Percentiles rank a stretch among this genome's conserved stretches.
Conservation (phyloP, 2,113 vertebrate genomes). For the Melanocharis versteri region DNA sequence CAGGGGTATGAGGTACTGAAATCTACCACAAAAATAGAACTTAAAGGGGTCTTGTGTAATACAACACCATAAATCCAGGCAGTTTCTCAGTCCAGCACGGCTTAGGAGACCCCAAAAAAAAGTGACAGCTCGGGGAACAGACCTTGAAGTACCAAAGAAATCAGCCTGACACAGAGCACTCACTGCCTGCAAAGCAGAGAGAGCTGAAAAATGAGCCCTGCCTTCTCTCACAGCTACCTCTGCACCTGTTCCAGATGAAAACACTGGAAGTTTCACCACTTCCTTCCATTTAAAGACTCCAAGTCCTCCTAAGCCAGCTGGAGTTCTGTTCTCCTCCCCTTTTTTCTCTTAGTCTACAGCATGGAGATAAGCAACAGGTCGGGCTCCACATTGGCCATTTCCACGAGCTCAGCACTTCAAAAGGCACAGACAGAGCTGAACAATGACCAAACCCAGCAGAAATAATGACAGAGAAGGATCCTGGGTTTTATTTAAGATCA, state of each 20-base stretch:
- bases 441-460: not conserved
- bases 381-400: not conserved
- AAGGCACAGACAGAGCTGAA: not conserved
- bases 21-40: not conserved
- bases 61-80: not conserved
- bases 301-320: not conserved
- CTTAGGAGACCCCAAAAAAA: fast-evolving
- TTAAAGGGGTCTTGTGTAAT: not conserved
- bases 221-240: not conserved
- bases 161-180: not conserved
- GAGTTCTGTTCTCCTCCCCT: not conserved
- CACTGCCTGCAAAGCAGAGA: not conserved
- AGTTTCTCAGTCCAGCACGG: not conserved
- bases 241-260: not conserved
- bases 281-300: not conserved
- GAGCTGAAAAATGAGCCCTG: not conserved
- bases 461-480: not conserved
- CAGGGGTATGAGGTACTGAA: not conserved
- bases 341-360: not conserved
- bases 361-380: not conserved
- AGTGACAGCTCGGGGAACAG: not conserved
- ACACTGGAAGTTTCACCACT: not conserved
- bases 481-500: not conserved
- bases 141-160: not conserved
- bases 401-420: not conserved